phyloP scores from a whole-genome alignment of 2,797 vertebrate genomes.

The Acropternis orthonyx region DNA sequence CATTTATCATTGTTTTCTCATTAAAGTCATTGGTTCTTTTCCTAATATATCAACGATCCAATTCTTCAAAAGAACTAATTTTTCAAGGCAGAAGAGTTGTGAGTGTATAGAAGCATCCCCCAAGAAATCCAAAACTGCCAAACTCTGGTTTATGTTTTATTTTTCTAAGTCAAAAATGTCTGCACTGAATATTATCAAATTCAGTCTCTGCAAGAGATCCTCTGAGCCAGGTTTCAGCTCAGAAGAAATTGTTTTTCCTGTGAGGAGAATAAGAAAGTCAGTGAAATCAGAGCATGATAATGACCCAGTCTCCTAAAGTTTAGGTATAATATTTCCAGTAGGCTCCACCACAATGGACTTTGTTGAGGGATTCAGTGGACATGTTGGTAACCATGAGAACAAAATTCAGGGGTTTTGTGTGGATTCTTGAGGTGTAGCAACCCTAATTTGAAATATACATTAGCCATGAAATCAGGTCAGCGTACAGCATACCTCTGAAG shows the following conservation, averaged over 20 bases:
- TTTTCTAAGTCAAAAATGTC: background rate
- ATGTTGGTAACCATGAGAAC: background rate
- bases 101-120: background rate
- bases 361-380: background rate
- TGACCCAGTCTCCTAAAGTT: background rate
- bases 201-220: background rate
- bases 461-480: background rate
- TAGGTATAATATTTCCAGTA: background rate
- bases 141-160: background rate
- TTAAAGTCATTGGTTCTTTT: background rate
- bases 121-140: background rate
- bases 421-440: background rate
- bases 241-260: conserved; percentile 9
- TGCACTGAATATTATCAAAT: background rate
- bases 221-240: background rate
- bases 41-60: background rate
- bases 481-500: background rate
- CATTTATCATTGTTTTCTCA: background rate
- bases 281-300: background rate
- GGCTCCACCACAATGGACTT: background rate
- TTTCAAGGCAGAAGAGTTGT: background rate
- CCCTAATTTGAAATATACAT: conserved; percentile 12
- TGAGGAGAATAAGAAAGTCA: background rate
- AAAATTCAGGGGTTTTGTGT: background rate
- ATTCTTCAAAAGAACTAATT: background rate